phyloP scores from a whole-genome alignment of 2,888 invertebrate species.

The Gymnoscelis rufifasciata region DNA sequence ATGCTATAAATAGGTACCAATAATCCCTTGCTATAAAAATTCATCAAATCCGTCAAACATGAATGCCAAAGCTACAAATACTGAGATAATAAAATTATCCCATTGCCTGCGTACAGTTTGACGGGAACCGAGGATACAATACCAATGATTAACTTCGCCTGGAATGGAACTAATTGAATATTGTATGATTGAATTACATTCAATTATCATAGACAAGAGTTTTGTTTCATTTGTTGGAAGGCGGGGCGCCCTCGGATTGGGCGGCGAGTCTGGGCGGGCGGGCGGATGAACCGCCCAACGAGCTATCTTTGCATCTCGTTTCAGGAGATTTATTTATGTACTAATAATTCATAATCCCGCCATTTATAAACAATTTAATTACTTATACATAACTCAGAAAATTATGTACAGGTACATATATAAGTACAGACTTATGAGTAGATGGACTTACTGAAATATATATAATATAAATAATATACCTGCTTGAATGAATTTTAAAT shows the following conservation, averaged over 20 bases:
- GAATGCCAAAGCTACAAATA: conserved; percentile 13
- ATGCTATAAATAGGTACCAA: too few relatives aligned
- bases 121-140: conserved; percentile 42
- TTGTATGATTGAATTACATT: conserved; percentile 65
- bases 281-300: conserved; percentile 54
- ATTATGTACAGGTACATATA: too few relatives aligned
- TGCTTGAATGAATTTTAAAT: too few relatives aligned
- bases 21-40: background rate
- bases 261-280: conserved; percentile 59
- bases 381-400: too few relatives aligned
- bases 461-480: too few relatives aligned
- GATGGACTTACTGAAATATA: too few relatives aligned
- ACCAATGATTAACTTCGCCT: conserved; percentile 48
- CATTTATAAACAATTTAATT: too few relatives aligned
- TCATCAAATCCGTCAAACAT: conserved; percentile 2
- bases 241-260: conserved; percentile 55
- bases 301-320: conserved; percentile 38
- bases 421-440: too few relatives aligned
- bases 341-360: background rate
- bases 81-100: conserved; percentile 12
- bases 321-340: background rate
- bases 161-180: conserved; percentile 60
- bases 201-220: conserved; percentile 48
- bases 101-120: conserved; percentile 4
- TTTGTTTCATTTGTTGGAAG: conserved; percentile 51